Evolutionary conservation across 2,888 invertebrate genomes (phyloP), one percentile per base, ranked within the genome.

Genomic region (Rhamphomyia laevipes): DNA sequence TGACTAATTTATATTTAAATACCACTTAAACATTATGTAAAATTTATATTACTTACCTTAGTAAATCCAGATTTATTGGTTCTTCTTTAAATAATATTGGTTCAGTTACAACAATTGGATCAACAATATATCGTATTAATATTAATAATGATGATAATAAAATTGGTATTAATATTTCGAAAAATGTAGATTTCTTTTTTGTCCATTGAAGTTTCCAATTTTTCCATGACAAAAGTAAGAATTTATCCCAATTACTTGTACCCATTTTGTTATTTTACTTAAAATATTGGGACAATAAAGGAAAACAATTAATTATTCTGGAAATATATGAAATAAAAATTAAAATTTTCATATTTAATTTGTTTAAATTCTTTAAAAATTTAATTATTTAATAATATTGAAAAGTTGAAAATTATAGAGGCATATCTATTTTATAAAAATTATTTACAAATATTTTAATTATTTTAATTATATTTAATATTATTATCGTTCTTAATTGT

Each of bases 191-290:
- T 40, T 77, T 54, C 46, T 78, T 79, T 65, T 82, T 83, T 52
- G 86, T 73, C 73, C 77, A 82, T 71, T 88, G 86, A 40, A 88
- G 76, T 4, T 82, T 67, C 71, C 81, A 85, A 67, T 89, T 90
- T 70, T 90, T 90, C 89, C 89, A 90, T 67, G 86, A 75, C 51
- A 90, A 70, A 53, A 90, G 71, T 13, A 74, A 64, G 62, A 88
- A 84, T 64, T 82, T 82, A 30, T 74, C 70, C 64, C 71, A 73
- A 52, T 55, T 65, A 15, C 38, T 47, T 7, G 51, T 43, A 18
- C 46, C 30, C 53, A 53, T 53, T 44, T 43, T 50, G 15, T 21
- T 16, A 5, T 35, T n/a, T n/a, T 35, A 6, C 4, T n/a, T n/a
- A n/a, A n/a, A 35, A 35, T n/a, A 13, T 35, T 35, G 6, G 33